Conservation (phyloP, 2,888 invertebrate species). For the Uloborus plumipes region DNA sequence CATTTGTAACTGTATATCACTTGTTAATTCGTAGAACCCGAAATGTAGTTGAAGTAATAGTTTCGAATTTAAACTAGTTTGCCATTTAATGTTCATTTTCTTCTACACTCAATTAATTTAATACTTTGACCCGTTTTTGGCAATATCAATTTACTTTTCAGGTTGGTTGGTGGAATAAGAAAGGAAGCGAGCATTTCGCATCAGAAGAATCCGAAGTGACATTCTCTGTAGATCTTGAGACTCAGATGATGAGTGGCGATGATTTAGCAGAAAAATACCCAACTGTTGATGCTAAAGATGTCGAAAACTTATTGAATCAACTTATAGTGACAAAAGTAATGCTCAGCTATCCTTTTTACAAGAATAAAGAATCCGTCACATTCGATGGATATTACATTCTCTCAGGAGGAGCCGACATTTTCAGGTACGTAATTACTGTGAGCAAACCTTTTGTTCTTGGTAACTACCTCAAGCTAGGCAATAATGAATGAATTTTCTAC, state of each 20-base stretch:
- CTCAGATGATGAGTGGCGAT: not conserved
- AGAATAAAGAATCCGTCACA: slow-evolving; percentile 6
- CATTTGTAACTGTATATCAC: too few relatives aligned
- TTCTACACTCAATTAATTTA: too few relatives aligned
- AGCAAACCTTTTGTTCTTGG: too few relatives aligned
- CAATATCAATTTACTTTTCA: not conserved
- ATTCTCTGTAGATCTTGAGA: not conserved
- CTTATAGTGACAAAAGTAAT: slow-evolving; percentile 4
- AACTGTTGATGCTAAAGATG: not conserved
- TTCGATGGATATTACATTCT: slow-evolving; percentile 36
- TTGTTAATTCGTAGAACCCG: too few relatives aligned
- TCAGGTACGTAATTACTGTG: slow-evolving; percentile 10
- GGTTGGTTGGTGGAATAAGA: slow-evolving; percentile 47
- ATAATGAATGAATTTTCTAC: too few relatives aligned
- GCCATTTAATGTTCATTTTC: too few relatives aligned
- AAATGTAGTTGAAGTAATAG: too few relatives aligned
- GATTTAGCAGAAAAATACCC: slow-evolving; percentile 16
- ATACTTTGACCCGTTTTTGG: too few relatives aligned
- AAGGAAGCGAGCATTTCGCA: not conserved
- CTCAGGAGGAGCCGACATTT: not conserved
- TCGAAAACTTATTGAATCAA: not conserved
- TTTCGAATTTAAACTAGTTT: too few relatives aligned
- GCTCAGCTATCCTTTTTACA: slow-evolving; percentile 19
- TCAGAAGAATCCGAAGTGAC: slow-evolving; percentile 14
- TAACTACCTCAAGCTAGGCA: too few relatives aligned